phyloP scores from a whole-genome alignment of 2,113 vertebrate species.

The Lethenteron reissneri region DNA sequence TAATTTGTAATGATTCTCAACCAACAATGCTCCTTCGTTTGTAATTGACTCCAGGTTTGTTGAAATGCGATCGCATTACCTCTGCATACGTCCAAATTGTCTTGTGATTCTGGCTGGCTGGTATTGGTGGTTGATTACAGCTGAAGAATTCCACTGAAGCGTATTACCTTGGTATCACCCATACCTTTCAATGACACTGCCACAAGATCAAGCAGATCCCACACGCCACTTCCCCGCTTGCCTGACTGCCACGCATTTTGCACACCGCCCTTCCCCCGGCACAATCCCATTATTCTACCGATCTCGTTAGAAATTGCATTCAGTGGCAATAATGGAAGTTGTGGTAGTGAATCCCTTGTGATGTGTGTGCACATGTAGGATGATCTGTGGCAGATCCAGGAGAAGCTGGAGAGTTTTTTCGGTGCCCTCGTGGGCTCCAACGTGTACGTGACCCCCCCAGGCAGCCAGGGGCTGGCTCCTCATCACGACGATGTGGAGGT shows the following conservation, averaged over 20 bases:
- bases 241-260: neutral
- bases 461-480: conserved; percentile 56
- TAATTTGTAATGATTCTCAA: too few relatives aligned
- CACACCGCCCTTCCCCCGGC: neutral
- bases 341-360: neutral
- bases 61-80: too few relatives aligned
- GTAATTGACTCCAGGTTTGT: too few relatives aligned
- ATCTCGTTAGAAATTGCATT: too few relatives aligned
- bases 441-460: conserved; percentile 56
- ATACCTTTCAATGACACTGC: too few relatives aligned
- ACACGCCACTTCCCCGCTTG: neutral
- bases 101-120: too few relatives aligned
- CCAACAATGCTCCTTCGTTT: too few relatives aligned
- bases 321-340: neutral
- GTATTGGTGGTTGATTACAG: too few relatives aligned
- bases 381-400: conserved; percentile 66
- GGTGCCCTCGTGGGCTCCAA: conserved; percentile 66
- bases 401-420: conserved; percentile 68
- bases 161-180: too few relatives aligned
- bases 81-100: too few relatives aligned
- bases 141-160: too few relatives aligned
- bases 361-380: conserved; percentile 25
- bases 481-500: conserved; percentile 87
- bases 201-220: too few relatives aligned
- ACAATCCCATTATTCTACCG: neutral